Conservation (phyloP, 1,140 invertebrate genomes). For the Sitodiplosis mosellana region DNA sequence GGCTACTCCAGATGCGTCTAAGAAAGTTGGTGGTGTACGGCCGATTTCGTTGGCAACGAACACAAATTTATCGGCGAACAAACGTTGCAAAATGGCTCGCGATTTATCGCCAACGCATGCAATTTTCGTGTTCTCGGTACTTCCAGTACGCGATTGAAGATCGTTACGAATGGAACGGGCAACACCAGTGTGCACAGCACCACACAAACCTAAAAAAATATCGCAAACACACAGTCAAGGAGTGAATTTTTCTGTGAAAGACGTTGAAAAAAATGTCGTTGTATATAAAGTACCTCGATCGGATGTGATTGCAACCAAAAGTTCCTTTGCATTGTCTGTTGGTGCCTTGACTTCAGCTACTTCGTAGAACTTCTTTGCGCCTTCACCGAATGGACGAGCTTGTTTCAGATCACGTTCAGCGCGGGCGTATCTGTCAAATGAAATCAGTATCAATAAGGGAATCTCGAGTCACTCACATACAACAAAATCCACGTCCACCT, state of each 20-base stretch:
- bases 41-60: constrained; percentile 71
- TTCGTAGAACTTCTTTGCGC: constrained; percentile 75
- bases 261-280: neutral
- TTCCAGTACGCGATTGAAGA: constrained; percentile 30
- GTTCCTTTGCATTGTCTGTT: constrained; percentile 46
- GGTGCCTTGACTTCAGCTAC: constrained; percentile 54
- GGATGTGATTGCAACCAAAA: constrained; percentile 87
- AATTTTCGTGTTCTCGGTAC: constrained; percentile 59
- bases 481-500: constrained; percentile 17
- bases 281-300: constrained; percentile 49
- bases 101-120: constrained; percentile 94
- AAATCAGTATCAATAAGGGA: neutral
- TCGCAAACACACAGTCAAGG: neutral
- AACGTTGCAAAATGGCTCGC: constrained; percentile 58
- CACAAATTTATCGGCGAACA: constrained; percentile 71
- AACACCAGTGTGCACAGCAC: constrained; percentile 85
- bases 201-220: constrained; percentile 64
- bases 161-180: constrained; percentile 61
- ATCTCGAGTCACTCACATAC: too few relatives aligned
- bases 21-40: constrained; percentile 79
- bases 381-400: constrained; percentile 75
- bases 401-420: constrained; percentile 90
- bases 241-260: neutral
- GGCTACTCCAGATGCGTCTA: constrained; percentile 76
- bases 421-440: constrained; percentile 49